Evolutionary conservation across 2,888 invertebrate genomes (phyloP).

Genomic region (Eudasyphora cyanicolor): DNA sequence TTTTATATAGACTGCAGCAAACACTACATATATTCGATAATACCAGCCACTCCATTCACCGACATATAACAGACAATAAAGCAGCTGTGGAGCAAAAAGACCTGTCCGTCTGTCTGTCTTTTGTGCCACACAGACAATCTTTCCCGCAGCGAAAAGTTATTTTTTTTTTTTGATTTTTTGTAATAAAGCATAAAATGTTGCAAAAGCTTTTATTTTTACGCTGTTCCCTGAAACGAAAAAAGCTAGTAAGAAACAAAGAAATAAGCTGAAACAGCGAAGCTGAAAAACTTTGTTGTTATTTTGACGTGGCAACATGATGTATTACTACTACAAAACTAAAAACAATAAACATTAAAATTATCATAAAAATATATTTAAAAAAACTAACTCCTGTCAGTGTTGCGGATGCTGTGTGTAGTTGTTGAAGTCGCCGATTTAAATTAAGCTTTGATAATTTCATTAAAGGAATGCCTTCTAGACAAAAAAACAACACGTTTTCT

Average conservation of each 20-base stretch:
- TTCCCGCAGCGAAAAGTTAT: not conserved
- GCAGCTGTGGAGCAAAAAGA: slow-evolving; percentile 11
- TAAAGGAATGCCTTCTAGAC: too few species aligned
- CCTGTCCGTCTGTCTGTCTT: too few species aligned
- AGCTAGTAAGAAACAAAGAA: not conserved
- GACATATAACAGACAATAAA: not conserved
- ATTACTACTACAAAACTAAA: slow-evolving; percentile 42
- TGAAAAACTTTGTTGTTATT: slow-evolving; percentile 61
- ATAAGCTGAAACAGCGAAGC: not conserved
- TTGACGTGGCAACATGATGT: slow-evolving; percentile 62
- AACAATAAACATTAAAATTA: slow-evolving; percentile 37
- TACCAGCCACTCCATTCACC: too few species aligned
- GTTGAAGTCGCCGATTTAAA: not conserved
- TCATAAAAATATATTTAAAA: slow-evolving; percentile 9
- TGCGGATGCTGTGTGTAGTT: too few species aligned
- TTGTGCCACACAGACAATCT: not conserved
- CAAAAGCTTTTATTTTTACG: slow-evolving; percentile 63
- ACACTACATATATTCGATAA: too few species aligned
- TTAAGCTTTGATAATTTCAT: too few species aligned
- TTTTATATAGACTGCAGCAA: too few species aligned
- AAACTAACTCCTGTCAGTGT: not conserved
- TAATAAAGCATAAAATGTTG: slow-evolving; percentile 63
- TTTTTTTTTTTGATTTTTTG: not conserved
- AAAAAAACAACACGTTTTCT: too few species aligned
- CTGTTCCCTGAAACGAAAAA: slow-evolving; percentile 8